Evolutionary conservation across 2,888 invertebrate genomes (phyloP).

Genomic region (Drosophila emarginata): DNA sequence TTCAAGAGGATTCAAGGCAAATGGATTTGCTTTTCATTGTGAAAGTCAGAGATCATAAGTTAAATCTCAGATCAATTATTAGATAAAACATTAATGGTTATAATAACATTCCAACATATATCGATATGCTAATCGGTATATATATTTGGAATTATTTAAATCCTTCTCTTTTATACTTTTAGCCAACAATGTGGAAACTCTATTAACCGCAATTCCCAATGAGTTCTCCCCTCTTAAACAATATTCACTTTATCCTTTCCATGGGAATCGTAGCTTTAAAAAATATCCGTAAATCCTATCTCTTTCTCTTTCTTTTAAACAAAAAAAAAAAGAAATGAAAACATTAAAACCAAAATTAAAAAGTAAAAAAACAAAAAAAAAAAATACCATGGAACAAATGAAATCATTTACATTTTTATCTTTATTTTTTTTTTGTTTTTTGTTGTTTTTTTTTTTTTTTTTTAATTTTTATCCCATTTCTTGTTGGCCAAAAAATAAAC

Average conservation of each 20-base stretch:
- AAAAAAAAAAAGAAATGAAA: background rate
- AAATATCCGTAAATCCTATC: background rate
- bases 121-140: no score
- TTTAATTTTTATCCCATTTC: slow-evolving; percentile 35
- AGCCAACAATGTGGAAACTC: no score
- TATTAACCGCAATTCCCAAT: no score
- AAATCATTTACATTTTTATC: slow-evolving; percentile 51
- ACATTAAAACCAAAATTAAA: background rate
- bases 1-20: no score
- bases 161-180: no score
- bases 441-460: slow-evolving; percentile 9
- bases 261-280: background rate
- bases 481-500: slow-evolving; percentile 55
- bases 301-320: background rate
- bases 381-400: slow-evolving; percentile 34
- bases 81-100: no score
- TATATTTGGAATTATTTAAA: no score
- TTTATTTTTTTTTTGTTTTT: slow-evolving; percentile 12
- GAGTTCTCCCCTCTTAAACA: background rate
- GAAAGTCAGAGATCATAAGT: no score
- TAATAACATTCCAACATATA: no score
- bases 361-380: slow-evolving; percentile 1
- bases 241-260: background rate
- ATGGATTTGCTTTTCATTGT: no score
- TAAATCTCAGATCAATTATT: no score